Conservation (phyloP, 1,140 invertebrate species). For the Brachionus plicatilis region DNA sequence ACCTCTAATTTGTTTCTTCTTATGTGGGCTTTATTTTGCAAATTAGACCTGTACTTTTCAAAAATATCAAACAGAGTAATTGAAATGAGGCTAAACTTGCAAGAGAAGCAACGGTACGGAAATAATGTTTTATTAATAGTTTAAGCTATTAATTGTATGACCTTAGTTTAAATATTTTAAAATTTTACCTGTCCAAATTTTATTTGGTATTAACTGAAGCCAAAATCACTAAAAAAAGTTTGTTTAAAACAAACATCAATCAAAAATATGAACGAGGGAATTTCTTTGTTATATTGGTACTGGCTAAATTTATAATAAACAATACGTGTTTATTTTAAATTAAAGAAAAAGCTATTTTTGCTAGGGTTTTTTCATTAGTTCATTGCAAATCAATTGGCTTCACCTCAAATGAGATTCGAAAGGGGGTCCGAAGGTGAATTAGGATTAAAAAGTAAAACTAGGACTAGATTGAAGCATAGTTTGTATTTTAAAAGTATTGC, state of each 20-base stretch:
- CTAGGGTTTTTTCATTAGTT: not conserved
- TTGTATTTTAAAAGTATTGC: not conserved
- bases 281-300: not conserved
- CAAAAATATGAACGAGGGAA: not conserved
- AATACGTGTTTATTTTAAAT: not conserved
- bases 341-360: not conserved
- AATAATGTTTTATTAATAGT: not conserved
- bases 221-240: not conserved
- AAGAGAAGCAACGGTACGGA: not conserved
- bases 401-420: not conserved
- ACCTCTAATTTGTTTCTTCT: not conserved
- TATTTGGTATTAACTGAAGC: not conserved
- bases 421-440: not conserved
- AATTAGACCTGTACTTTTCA: not conserved
- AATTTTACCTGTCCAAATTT: not conserved
- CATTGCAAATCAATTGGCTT: not conserved
- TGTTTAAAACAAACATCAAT: not conserved
- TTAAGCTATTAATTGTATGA: not conserved
- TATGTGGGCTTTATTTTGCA: not conserved
- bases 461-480: not conserved
- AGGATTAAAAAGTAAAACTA: not conserved
- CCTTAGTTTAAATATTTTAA: not conserved
- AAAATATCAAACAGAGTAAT: not conserved
- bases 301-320: not conserved
- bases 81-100: not conserved